These are phyloP conservation scores for Cremastinae sp. DNA, from an alignment of 2,888 invertebrate species.

Conservation along the genomic window DNA sequence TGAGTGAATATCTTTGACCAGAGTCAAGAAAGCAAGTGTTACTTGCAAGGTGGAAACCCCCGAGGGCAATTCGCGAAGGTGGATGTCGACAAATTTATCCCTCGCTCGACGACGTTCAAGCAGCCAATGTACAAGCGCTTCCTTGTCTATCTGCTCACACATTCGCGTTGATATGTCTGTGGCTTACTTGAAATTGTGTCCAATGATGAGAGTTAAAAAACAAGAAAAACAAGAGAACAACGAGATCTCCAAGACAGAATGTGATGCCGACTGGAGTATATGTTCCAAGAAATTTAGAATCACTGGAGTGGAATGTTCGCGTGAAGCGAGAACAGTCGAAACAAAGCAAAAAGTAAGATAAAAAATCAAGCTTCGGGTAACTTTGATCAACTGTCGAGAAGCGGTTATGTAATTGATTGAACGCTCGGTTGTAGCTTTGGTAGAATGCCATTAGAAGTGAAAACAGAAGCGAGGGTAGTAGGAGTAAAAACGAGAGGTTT, in stretches of 20 bases:
- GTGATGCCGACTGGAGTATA: too few species aligned
- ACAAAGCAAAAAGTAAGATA: too few species aligned
- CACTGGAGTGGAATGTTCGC: too few species aligned
- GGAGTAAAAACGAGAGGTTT: constrained; percentile 28
- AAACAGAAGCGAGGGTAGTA: constrained; percentile 17
- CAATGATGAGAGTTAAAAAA: constrained; percentile 11
- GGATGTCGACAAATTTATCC: constrained; percentile 67
- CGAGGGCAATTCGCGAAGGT: constrained; percentile 64
- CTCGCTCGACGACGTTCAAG: constrained; percentile 35
- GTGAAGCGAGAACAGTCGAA: too few species aligned
- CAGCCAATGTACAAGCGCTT: constrained; percentile 34
- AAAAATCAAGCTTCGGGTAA: too few species aligned
- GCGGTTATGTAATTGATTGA: too few species aligned
- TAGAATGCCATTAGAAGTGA: constrained; percentile 26
- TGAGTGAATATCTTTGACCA: constrained; percentile 42
- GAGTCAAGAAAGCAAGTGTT: constrained; percentile 36
- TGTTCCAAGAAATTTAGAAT: too few species aligned
- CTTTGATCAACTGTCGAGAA: too few species aligned
- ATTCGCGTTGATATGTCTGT: constrained; percentile 7
- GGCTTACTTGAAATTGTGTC: constrained; percentile 33
- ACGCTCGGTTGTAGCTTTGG: constrained; percentile 5
- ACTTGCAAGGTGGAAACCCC: constrained; percentile 54
- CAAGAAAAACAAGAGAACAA: background rate
- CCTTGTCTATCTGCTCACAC: constrained; percentile 14
- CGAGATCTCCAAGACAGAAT: too few species aligned